A percentile compares a stretch with the other conserved stretches of the same genome.
Conservation (phyloP, 2,797 vertebrate species). For the Enteromius treurensis region DNA sequence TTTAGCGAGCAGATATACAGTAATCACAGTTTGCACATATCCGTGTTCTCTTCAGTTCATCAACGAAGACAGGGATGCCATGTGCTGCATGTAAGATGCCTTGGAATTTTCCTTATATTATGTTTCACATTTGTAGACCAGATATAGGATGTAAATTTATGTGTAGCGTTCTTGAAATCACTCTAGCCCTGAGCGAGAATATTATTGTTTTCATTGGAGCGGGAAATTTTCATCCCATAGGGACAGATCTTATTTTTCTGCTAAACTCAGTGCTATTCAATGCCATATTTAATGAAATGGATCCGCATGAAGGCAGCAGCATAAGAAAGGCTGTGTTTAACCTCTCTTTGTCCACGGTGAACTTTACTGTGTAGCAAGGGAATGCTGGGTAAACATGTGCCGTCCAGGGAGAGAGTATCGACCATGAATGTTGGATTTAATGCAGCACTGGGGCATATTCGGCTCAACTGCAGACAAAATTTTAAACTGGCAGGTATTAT, state of each 20-base stretch:
- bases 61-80: neutral
- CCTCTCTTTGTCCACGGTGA: slow-evolving; percentile 28
- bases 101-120: slow-evolving; percentile 4
- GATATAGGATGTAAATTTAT: slow-evolving; percentile 49
- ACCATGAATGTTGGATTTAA: slow-evolving; percentile 3
- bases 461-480: neutral
- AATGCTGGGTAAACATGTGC: slow-evolving; percentile 31
- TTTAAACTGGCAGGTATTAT: neutral
- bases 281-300: slow-evolving; percentile 44
- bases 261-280: slow-evolving; percentile 38
- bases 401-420: neutral
- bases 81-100: neutral
- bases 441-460: neutral
- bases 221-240: slow-evolving; percentile 28
- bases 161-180: slow-evolving; percentile 40
- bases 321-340: slow-evolving; percentile 30
- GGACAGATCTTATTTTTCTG: slow-evolving; percentile 46
- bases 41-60: neutral
- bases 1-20: neutral
- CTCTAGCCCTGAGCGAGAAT: slow-evolving; percentile 39
- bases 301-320: slow-evolving; percentile 19
- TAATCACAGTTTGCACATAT: neutral
- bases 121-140: slow-evolving; percentile 16
- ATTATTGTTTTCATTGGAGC: slow-evolving; percentile 49
- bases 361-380: slow-evolving; percentile 13